These are phyloP conservation scores for Physocephala rufipes DNA, from an alignment of 2,888 invertebrate genomes.

Conservation along the genomic window DNA sequence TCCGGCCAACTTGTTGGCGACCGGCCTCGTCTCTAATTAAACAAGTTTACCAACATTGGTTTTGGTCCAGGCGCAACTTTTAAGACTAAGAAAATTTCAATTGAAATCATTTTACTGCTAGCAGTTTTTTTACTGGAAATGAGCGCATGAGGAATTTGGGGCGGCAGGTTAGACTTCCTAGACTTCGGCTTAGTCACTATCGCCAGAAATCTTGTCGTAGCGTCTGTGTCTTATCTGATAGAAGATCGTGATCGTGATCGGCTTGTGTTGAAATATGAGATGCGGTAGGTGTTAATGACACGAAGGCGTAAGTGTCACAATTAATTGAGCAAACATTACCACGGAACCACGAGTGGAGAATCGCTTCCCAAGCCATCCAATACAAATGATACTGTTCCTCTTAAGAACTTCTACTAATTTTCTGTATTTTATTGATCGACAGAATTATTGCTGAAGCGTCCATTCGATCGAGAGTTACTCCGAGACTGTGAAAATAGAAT, in stretches of 20 bases:
- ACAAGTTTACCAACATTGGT: conserved; percentile 33
- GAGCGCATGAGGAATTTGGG: not conserved
- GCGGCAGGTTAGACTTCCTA: not conserved
- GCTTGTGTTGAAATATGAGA: conserved; percentile 40
- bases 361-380: no score
- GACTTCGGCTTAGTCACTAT: conserved; percentile 4
- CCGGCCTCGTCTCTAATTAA: conserved; percentile 31
- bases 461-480: not conserved
- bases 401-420: no score
- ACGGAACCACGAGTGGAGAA: no score
- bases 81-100: conserved; percentile 13
- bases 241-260: conserved; percentile 32
- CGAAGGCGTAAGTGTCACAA: conserved; percentile 23
- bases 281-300: conserved; percentile 41
- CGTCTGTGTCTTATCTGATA: no score
- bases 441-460: not conserved
- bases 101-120: conserved; percentile 18
- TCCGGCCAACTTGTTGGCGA: not conserved
- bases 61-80: not conserved
- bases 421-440: not conserved
- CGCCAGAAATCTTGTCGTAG: conserved; percentile 23
- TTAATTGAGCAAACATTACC: conserved; percentile 12
- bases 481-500: not conserved
- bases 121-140: not conserved
- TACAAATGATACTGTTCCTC: no score